phyloP scores from a whole-genome alignment of 2,888 invertebrate species.

The Idaea aversata region DNA sequence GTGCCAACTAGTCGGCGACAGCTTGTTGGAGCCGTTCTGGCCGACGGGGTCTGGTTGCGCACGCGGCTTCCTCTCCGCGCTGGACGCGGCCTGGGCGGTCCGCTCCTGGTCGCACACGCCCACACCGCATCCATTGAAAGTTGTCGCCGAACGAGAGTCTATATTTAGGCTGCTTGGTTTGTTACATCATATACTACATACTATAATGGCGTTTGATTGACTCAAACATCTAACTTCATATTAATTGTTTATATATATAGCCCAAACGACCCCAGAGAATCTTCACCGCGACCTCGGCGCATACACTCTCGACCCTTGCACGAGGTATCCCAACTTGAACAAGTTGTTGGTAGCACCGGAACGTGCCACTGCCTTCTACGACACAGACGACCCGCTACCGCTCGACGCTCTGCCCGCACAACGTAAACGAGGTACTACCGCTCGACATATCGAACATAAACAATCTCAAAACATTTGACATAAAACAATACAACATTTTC shows the following conservation, averaged over 20 bases:
- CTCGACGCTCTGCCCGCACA: constrained; percentile 51
- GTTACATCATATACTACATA: constrained; percentile 16
- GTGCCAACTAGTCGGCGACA: constrained; percentile 96
- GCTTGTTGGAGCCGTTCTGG: constrained; percentile 98
- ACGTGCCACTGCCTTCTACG: constrained; percentile 81
- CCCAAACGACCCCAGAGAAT: constrained; percentile 98
- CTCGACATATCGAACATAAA: too few species aligned
- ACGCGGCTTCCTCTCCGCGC: constrained; percentile 95
- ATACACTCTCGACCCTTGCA: constrained; percentile 92
- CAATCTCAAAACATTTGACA: too few species aligned
- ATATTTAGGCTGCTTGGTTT: constrained; percentile 88
- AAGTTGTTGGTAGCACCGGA: constrained; percentile 86
- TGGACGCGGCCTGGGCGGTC: constrained; percentile 98
- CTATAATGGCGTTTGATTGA: too few species aligned
- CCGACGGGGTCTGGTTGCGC: constrained; percentile 99
- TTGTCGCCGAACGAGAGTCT: constrained; percentile 96
- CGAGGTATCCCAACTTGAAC: constrained; percentile 91
- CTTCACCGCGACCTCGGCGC: constrained; percentile 92
- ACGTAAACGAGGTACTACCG: constrained; percentile 53
- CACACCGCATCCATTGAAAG: constrained; percentile 86
- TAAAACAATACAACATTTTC: too few species aligned
- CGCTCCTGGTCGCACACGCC: constrained; percentile 87
- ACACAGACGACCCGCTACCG: constrained; percentile 65
- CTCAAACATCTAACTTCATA: too few species aligned
- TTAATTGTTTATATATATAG: constrained; percentile 41